Evolutionary conservation across 2,888 invertebrate species (phyloP).

Genomic region (Mayetiola destructor): DNA sequence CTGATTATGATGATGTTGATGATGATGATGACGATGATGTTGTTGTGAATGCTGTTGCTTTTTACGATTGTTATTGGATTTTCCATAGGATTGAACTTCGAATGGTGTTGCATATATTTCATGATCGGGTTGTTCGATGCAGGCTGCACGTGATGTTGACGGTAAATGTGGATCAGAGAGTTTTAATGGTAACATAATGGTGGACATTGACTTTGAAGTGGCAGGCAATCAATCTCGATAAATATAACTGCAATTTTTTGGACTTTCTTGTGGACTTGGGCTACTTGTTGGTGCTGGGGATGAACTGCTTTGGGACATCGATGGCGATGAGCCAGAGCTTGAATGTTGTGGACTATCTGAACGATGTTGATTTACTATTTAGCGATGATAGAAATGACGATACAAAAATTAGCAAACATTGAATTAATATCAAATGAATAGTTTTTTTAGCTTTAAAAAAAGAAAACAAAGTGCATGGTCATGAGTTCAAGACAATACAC

Average conservation of each 20-base stretch:
- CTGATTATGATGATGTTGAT: constrained; percentile 9
- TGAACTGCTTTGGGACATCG: constrained; percentile 37
- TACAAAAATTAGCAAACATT: no score
- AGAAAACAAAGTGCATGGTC: no score
- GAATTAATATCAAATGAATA: no score
- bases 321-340: constrained; percentile 37
- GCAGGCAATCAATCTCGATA: constrained; percentile 38
- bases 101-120: not conserved
- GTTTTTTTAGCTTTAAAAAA: no score
- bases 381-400: constrained; percentile 1
- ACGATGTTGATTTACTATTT: constrained; percentile 37
- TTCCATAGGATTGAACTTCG: not conserved
- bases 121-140: not conserved
- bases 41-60: constrained; percentile 1
- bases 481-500: no score
- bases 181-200: constrained; percentile 4
- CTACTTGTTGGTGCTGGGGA: constrained; percentile 38
- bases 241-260: constrained; percentile 37
- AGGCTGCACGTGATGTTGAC: constrained; percentile 3
- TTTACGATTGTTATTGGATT: not conserved
- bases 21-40: constrained; percentile 14
- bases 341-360: constrained; percentile 37
- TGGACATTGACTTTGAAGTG: constrained; percentile 23
- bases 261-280: constrained; percentile 38
- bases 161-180: constrained; percentile 5